A percentile compares a stretch with the other conserved stretches of the same genome.
phyloP scores from a whole-genome alignment of 2,888 invertebrate genomes.

The Teinopalpus imperialis region DNA sequence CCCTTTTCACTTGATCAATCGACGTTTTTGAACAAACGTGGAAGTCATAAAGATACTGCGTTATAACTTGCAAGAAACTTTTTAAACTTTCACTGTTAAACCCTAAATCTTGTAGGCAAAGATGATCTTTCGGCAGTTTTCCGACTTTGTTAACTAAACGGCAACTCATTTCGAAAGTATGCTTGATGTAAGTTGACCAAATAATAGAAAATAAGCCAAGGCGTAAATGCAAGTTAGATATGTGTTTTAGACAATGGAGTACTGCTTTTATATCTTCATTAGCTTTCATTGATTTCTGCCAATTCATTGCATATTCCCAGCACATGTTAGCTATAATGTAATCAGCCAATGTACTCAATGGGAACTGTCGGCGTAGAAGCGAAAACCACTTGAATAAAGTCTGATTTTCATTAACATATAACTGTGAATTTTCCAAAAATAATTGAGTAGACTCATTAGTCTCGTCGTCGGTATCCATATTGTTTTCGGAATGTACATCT shows the following conservation, averaged over 20 bases:
- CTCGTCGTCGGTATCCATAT: conserved; percentile 37
- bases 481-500: conserved; percentile 42
- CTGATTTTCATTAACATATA: conserved; percentile 61
- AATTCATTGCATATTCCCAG: conserved; percentile 94
- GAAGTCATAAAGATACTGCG: conserved; percentile 74
- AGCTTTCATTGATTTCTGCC: conserved; percentile 89
- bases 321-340: conserved; percentile 92
- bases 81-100: conserved; percentile 84
- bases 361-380: conserved; percentile 89
- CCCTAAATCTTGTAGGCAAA: conserved; percentile 90
- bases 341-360: conserved; percentile 90
- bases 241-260: conserved; percentile 84
- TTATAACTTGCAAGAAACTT: conserved; percentile 67
- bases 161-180: conserved; percentile 88
- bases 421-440: conserved; percentile 59
- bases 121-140: conserved; percentile 91
- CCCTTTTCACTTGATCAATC: conserved; percentile 56
- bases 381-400: conserved; percentile 84
- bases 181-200: conserved; percentile 94
- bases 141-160: conserved; percentile 91
- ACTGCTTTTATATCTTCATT: conserved; percentile 87
- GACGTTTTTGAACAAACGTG: conserved; percentile 59
- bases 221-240: conserved; percentile 85
- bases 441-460: conserved; percentile 51
- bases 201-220: conserved; percentile 92